Base-by-base conservation (phyloP, 2,888 invertebrate genomes). In the Catocala fraxini region DNA sequence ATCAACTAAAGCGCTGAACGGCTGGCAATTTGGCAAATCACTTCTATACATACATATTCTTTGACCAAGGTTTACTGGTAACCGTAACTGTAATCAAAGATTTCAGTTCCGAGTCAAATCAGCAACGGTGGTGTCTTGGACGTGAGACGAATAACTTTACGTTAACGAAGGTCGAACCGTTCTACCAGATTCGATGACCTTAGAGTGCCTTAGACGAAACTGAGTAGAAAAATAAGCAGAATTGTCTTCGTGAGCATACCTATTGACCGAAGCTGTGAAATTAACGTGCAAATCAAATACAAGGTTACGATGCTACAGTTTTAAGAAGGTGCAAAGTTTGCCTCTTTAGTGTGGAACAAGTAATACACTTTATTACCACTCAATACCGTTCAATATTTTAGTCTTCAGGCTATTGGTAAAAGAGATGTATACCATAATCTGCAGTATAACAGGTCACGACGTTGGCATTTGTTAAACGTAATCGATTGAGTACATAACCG, bases 261-360 rank as follows among this genome's bases (percentile, higher is more conserved):
- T 47, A 55, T 57, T 60, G 55, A 57, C 9, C 13, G 12, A 55
- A 54, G 25, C 41, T 57, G 60, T 60, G 54, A 61, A 65, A 51
- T 55, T 54, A 13, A 63, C 57, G 51, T 49, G 54, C 45, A 33
- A 62, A 59, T 56, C 47, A 47, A 54, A 61, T 11, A 65, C 65
- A 65, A 65, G 60, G 65, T 56, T 46, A 51, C 10, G 33, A 56
- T n/a, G 35, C 9, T 39, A 0, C 35, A 45, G 45, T 45, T n/a
- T n/a, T 45, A 12, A 45, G 12, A 45, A 12, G 35, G 35, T 45
- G 11, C 6, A 4, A 45, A 12, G 45, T 6, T 12, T 12, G 45
- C 45, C 12, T 45, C 12, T 25, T 1, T 3, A 9, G 6, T 4
- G 9, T 39, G 6, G 35, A 39, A 39, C 35, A 39, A 9, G 7